Percentiles rank a stretch among this genome's conserved stretches.
Conservation (phyloP, 2,888 invertebrate species). For the Synanthedon andrenaeformis region DNA sequence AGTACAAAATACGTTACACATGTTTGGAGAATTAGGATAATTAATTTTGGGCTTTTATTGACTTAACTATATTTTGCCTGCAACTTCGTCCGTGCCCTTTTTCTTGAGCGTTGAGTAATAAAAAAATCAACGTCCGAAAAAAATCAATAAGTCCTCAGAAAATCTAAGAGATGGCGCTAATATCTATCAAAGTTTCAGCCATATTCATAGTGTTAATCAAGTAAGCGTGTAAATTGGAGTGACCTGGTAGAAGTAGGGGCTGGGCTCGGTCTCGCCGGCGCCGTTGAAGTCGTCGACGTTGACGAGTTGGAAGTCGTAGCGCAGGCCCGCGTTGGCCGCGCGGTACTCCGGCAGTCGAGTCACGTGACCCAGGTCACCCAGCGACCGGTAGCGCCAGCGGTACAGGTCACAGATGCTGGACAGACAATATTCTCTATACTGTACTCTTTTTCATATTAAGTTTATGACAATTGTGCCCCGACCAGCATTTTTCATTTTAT, state of each 20-base stretch:
- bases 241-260: constrained; percentile 98
- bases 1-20: no score
- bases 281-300: constrained; percentile 98
- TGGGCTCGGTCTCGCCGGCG: constrained; percentile 96
- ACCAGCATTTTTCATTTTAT: no score
- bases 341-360: constrained; percentile 85
- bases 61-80: no score
- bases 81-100: no score
- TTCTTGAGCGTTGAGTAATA: no score
- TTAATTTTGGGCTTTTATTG: neutral
- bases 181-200: no score
- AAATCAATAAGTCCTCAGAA: no score
- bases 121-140: no score
- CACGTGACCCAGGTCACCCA: constrained; percentile 95
- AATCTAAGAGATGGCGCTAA: no score
- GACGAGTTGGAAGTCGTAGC: constrained; percentile 93
- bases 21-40: neutral
- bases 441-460: no score
- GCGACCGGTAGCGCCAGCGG: constrained; percentile 95
- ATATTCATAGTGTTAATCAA: no score
- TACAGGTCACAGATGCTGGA: constrained; percentile 90
- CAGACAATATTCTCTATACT: neutral
- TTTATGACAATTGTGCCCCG: no score
- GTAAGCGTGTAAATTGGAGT: neutral
- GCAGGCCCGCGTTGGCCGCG: constrained; percentile 92